Evolutionary conservation across 2,113 vertebrate genomes (phyloP).

Genomic region (Uria lomvia): DNA sequence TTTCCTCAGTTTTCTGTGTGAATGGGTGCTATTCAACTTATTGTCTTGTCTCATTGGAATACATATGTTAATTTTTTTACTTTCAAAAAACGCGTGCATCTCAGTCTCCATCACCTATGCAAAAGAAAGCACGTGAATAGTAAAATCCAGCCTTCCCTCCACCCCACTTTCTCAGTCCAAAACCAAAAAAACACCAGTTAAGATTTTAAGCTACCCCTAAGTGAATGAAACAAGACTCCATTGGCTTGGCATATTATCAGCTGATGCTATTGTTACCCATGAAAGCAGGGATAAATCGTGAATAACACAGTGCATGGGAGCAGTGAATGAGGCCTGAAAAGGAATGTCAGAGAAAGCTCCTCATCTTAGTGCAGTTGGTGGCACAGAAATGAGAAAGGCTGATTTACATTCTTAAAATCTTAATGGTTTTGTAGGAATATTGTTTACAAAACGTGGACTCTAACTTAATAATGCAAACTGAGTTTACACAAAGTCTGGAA

Average conservation of each 20-base stretch:
- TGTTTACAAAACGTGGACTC: not conserved
- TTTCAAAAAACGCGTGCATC: not conserved
- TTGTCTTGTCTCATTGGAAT: not conserved
- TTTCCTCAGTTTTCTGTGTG: not conserved
- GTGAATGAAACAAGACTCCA: not conserved
- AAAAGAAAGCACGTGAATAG: not conserved
- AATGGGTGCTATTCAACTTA: not conserved
- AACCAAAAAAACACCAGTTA: not conserved
- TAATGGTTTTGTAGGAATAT: not conserved
- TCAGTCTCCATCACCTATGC: not conserved
- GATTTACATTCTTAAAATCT: not conserved
- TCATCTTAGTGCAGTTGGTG: not conserved
- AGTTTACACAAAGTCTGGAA: not conserved
- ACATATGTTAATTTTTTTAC: not conserved
- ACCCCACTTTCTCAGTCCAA: not conserved
- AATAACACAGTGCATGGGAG: not conserved
- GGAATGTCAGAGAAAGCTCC: not conserved
- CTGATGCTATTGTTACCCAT: not conserved
- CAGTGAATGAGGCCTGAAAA: not conserved
- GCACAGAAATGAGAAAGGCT: not conserved
- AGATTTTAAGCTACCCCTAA: not conserved
- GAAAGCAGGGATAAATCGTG: not conserved
- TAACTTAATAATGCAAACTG: not conserved
- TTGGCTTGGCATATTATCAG: not conserved
- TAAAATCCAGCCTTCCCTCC: not conserved